These are phyloP conservation scores for Melanerpes formicivorus DNA, from an alignment of 2,113 vertebrate species.

Conservation along the genomic window DNA sequence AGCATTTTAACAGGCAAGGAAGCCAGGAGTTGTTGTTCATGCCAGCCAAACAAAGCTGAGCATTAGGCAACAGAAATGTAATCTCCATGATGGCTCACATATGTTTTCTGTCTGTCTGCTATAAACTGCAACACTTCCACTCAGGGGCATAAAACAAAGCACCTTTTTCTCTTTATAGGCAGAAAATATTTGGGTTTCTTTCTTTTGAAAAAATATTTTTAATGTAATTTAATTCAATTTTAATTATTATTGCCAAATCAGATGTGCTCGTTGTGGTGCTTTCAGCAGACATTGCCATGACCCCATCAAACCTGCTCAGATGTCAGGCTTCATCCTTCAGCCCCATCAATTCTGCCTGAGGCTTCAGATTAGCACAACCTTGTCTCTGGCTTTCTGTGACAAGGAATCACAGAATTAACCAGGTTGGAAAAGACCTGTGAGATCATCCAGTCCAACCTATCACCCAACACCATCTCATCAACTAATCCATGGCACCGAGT, in stretches of 20 bases:
- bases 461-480: no score
- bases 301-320: neutral
- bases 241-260: constrained; percentile 4
- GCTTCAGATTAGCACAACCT: neutral
- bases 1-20: constrained; percentile 23
- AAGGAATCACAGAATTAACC: neutral
- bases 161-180: constrained; percentile 8
- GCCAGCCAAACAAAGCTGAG: constrained; percentile 41
- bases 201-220: no score
- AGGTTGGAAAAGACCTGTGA: no score
- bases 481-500: no score
- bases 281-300: neutral
- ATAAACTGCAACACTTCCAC: neutral
- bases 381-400: neutral
- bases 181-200: neutral
- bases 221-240: no score
- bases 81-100: constrained; percentile 42
- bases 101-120: constrained; percentile 20
- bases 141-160: neutral
- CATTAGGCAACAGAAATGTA: constrained; percentile 53
- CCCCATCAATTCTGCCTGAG: neutral
- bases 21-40: constrained; percentile 35
- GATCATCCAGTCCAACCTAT: no score
- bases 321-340: constrained; percentile 9
- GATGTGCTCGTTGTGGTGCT: neutral